Percentiles rank a stretch among this genome's conserved stretches.
These are phyloP conservation scores for Muscicapa adusta DNA, from an alignment of 2,113 vertebrate species.

Conservation along the genomic window DNA sequence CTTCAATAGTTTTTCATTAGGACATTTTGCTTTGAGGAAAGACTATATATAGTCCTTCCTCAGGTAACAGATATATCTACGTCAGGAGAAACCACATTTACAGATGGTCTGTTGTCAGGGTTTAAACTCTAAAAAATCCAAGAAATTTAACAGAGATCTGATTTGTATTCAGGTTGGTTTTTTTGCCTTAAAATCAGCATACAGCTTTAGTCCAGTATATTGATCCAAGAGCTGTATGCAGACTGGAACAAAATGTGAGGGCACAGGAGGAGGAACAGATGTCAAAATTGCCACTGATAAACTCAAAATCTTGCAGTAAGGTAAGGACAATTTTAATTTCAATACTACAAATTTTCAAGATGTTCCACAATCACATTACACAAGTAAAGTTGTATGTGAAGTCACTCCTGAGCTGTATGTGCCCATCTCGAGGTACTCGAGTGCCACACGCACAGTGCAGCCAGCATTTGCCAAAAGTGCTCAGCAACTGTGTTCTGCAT, in stretches of 20 bases:
- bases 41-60: neutral
- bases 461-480: neutral
- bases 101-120: neutral
- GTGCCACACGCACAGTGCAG: neutral
- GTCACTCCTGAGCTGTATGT: neutral
- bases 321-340: neutral
- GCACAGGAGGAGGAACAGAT: neutral
- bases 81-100: neutral
- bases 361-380: neutral
- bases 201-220: neutral
- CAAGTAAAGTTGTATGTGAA: neutral
- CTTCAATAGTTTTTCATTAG: neutral
- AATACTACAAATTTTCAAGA: neutral
- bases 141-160: neutral
- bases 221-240: neutral
- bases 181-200: neutral
- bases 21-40: neutral
- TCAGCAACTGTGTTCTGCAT: slow-evolving; percentile 29
- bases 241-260: neutral
- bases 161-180: neutral
- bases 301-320: neutral
- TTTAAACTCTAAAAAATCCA: neutral
- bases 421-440: accelerated
- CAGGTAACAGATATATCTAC: neutral
- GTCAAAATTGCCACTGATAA: accelerated